A percentile compares a stretch with the other conserved stretches of the same genome.
Evolutionary conservation across 2,113 vertebrate genomes (phyloP).

Genomic region (Arvicanthis niloticus): DNA sequence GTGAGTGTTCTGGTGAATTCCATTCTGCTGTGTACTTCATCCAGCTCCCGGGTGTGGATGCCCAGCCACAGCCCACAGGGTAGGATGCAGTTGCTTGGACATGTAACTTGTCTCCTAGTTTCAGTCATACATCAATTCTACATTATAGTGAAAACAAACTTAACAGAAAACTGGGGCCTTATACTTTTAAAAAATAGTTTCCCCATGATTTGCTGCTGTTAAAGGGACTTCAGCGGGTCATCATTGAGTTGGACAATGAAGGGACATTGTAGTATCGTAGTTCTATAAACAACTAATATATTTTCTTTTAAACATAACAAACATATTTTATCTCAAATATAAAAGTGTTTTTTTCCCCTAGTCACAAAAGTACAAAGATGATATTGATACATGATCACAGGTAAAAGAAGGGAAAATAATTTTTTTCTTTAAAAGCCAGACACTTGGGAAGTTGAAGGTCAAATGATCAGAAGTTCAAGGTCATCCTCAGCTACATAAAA

Average conservation of each 20-base stretch:
- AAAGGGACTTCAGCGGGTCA: background rate
- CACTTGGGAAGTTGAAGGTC: background rate
- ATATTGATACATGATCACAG: background rate
- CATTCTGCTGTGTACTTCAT: background rate
- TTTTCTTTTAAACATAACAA: background rate
- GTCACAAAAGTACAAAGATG: slow-evolving; percentile 29
- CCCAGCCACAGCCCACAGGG: background rate
- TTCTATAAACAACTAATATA: background rate
- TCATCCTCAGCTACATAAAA: background rate
- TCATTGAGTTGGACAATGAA: background rate
- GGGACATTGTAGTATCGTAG: background rate
- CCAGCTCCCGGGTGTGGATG: background rate
- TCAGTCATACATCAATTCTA: slow-evolving; percentile 29
- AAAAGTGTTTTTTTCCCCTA: background rate
- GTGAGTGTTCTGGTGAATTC: background rate
- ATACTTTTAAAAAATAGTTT: background rate
- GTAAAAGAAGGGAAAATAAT: background rate
- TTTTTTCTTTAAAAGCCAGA: background rate
- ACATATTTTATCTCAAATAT: slow-evolving; percentile 19
- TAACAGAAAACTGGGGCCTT: background rate
- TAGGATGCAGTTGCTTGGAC: background rate
- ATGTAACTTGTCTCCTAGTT: background rate
- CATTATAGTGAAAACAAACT: slow-evolving; percentile 7
- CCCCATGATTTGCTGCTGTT: background rate
- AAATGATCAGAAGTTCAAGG: background rate